Percentiles rank a stretch among this genome's conserved stretches.
Conservation (phyloP, 2,797 vertebrate species). For the Carcharodon carcharias region DNA sequence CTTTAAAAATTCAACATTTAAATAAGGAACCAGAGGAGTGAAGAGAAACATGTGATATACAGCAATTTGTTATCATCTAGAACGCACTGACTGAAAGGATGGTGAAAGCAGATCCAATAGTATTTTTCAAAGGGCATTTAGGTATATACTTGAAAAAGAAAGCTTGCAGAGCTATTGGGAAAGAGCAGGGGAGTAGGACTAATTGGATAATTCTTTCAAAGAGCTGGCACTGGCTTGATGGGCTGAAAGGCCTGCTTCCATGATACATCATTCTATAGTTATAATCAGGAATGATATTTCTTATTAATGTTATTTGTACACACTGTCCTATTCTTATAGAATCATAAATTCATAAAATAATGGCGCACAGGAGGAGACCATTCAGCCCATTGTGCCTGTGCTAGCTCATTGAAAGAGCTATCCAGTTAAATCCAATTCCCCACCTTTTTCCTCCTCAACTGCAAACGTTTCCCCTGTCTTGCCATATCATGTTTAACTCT, state of each 20-base stretch:
- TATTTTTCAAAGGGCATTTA: not conserved
- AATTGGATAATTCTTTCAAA: not conserved
- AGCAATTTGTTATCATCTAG: not conserved
- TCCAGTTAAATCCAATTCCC: not conserved
- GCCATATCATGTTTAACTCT: not conserved
- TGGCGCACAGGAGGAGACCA: not conserved
- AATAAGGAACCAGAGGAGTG: not conserved
- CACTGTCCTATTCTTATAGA: not conserved
- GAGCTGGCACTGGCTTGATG: not conserved
- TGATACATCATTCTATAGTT: not conserved
- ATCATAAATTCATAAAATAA: too few species aligned
- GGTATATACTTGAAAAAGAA: not conserved
- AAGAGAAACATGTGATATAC: not conserved
- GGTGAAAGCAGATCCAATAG: not conserved
- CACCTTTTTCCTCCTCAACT: not conserved
- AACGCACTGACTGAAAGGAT: not conserved
- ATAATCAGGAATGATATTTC: not conserved
- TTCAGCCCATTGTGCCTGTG: not conserved
- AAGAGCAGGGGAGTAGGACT: not conserved
- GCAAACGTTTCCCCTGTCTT: conserved; percentile 25
- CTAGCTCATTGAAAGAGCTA: not conserved
- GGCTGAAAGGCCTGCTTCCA: not conserved
- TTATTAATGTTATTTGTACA: not conserved
- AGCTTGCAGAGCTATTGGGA: not conserved
- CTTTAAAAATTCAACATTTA: not conserved